Base-by-base conservation (phyloP, 2,113 vertebrate genomes). In the Ictalurus furcatus region DNA sequence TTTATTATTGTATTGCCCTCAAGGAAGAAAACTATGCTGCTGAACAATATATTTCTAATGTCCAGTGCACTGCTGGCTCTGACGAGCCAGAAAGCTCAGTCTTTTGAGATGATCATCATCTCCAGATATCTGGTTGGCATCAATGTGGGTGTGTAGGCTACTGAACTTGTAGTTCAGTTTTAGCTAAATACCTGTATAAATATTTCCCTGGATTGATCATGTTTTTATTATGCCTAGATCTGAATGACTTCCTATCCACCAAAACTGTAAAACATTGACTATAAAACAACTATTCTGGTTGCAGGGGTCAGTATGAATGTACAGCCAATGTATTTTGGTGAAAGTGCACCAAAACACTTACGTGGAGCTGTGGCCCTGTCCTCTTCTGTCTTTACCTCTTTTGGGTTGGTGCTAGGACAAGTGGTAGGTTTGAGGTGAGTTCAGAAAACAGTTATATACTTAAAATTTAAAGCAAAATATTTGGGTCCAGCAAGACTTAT, bases 261-360 rank as follows among this genome's bases (percentile, higher is more conserved):
- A 69, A 37, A 73, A 37, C 30, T 37, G 34, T 37, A 48, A 44
- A 76, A 1, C 37, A 40, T 8, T 40, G 71, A n/a, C 40, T 44
- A 76, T 76, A 44, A 44, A 76, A 25, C 19, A 44, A 44, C 19
- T 74, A 74, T 40, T 80, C 89, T 17, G 85, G 91, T 81, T 93
- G 44, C 92, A 98, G 97, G 97, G 84, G 94, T 99, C 82, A 96
- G 97, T 94, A 97, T 99, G 97, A 98, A 95, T n/a, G 92, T 98
- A 44, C 97, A 99, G 92, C 97, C 97, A 88, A 98, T 98, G 97
- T 98, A 98, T 87, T 96, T 99, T 92, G 97, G 97, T 34, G 97
- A 98, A 92, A 97, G 97, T 23, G 97, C 97, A 11, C 97, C 97
- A 23, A 97, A 96, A 93, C 95, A 97, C 88, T 92, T 97, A 54